Evolutionary conservation across 2,113 vertebrate genomes (phyloP), one percentile per base, ranked within the genome.

Genomic region (Piprites chloris): DNA sequence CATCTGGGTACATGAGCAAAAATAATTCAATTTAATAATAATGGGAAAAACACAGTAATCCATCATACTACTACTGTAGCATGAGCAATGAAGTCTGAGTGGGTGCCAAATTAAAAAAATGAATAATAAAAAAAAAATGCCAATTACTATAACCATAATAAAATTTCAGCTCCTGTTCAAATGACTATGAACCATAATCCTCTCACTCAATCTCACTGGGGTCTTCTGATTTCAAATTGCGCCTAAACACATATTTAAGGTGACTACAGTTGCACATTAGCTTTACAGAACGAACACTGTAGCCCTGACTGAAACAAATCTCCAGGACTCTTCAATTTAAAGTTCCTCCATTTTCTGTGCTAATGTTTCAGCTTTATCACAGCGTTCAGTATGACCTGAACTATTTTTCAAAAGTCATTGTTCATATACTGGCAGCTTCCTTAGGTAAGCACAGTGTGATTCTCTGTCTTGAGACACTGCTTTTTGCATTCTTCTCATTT

Each of bases 11-110:
- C 84, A 91, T 72, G 90, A 95, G 47, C 65, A 97, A 98, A 97
- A 98, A 97, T 97, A 98, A 98, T 98, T 97, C 93, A 95, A 96
- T 98, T 97, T 97, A 91, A 96, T 97, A 97, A 96, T 96, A 97
- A 97, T 92, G 95, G 88, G 95, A 93, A 96, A 98, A 97, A 22
- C 52, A 96, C 33, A 80, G 80, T 94, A 96, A 98, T 98, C 93
- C 92, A 97, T 98, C 97, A 96, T 94, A 67, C 50, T 85, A 79
- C 82, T 89, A 63, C 74, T 50, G 33, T 75, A 90, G 86, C 74
- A 85, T 72, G 44, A 94, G 72, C 76, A 87, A 56, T 77, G 74
- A 95, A 75, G 63, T 55, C 87, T 92, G 91, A 94, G 65, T 71
- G 42, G 72, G 69, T 95, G 81, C 68, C 78, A 97, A 96, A 95